phyloP scores from a whole-genome alignment of 2,113 vertebrate species.

The Dolichotis patagonum region DNA sequence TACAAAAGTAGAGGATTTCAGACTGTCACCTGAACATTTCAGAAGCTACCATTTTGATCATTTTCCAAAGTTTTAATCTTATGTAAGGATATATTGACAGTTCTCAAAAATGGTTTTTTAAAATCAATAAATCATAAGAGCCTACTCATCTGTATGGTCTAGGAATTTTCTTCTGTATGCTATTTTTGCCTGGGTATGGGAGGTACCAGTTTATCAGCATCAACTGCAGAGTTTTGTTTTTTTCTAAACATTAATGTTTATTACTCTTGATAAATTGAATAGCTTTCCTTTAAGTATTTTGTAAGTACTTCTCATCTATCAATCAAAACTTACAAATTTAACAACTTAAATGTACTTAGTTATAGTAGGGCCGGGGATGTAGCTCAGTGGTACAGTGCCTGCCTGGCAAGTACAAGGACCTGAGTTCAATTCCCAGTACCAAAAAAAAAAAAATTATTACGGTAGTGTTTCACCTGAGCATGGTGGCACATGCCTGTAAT shows the following conservation, averaged over 20 bases:
- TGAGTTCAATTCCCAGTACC: too few species aligned
- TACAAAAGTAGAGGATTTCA: conserved; percentile 30
- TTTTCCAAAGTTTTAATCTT: conserved; percentile 46
- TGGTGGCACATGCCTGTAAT: background rate
- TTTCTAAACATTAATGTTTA: conserved; percentile 17
- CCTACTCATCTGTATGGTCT: conserved; percentile 17
- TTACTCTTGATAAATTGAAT: background rate
- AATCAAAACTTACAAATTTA: conserved; percentile 46
- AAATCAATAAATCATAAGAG: background rate
- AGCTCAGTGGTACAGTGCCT: too few species aligned
- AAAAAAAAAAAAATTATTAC: background rate
- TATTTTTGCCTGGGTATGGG: background rate
- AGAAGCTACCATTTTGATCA: background rate
- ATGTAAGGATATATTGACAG: background rate
- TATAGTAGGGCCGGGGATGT: background rate
- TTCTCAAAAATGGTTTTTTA: conserved; percentile 32
- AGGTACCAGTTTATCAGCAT: background rate
- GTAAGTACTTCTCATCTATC: conserved; percentile 36
- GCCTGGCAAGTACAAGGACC: too few species aligned
- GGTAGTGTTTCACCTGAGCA: background rate
- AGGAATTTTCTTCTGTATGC: background rate
- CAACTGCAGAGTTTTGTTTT: background rate
- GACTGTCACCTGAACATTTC: conserved; percentile 10
- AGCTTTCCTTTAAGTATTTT: conserved; percentile 47
- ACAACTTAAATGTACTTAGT: conserved; percentile 27